A percentile compares a stretch with the other conserved stretches of the same genome.
Evolutionary conservation across 1,140 invertebrate genomes (phyloP).

Genomic region (Eumeta japonica): DNA sequence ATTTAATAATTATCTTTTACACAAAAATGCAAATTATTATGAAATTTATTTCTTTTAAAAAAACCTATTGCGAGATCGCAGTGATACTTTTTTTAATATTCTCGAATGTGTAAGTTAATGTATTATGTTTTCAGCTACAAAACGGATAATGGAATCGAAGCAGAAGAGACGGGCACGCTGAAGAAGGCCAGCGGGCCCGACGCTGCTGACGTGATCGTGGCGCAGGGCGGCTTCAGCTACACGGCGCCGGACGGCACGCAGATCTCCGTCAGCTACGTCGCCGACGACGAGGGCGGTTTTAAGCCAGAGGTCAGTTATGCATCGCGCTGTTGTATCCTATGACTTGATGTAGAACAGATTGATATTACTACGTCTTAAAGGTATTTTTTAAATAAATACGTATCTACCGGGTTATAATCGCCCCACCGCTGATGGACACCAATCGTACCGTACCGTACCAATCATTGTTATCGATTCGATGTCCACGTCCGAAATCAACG

Average conservation of each 20-base stretch:
- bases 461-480: too few relatives aligned
- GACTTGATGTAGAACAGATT: too few relatives aligned
- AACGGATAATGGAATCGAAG: constrained; percentile 72
- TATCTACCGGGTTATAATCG: too few relatives aligned
- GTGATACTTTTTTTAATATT: constrained; percentile 2
- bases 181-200: constrained; percentile 65
- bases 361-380: too few relatives aligned
- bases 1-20: too few relatives aligned
- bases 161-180: constrained; percentile 64
- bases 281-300: constrained; percentile 77
- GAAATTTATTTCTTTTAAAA: too few relatives aligned
- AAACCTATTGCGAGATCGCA: background rate
- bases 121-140: constrained; percentile 63
- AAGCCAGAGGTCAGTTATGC: constrained; percentile 56
- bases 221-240: constrained; percentile 75
- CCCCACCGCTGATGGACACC: too few relatives aligned
- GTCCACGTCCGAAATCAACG: too few relatives aligned
- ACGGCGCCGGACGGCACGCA: constrained; percentile 78
- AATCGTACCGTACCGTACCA: too few relatives aligned
- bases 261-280: constrained; percentile 73
- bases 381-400: too few relatives aligned
- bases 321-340: too few relatives aligned
- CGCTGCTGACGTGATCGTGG: constrained; percentile 62
- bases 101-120: constrained; percentile 4
- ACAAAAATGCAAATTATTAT: too few relatives aligned